Evolutionary conservation across 2,888 invertebrate species (phyloP).

Genomic region (Prosopocoilus inquinatus): DNA sequence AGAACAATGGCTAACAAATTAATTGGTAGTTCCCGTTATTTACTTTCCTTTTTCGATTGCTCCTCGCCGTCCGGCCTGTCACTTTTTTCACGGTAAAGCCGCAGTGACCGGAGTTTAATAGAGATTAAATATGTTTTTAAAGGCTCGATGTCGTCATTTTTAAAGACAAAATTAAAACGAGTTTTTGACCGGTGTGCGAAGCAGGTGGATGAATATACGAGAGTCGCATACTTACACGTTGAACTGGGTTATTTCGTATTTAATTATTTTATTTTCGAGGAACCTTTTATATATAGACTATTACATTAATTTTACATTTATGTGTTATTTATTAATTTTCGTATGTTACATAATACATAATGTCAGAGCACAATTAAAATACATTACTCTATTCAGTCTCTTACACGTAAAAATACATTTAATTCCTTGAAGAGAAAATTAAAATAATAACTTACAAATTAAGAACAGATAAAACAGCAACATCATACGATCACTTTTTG

Average conservation of each 20-base stretch:
- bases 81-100: neutral
- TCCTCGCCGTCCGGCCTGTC: neutral
- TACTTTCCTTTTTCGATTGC: slow-evolving; percentile 1
- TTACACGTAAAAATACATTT: too few relatives aligned
- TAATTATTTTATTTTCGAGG: slow-evolving; percentile 12
- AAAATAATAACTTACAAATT: too few relatives aligned
- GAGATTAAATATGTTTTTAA: slow-evolving; percentile 1
- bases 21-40: neutral
- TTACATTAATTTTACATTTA: too few relatives aligned
- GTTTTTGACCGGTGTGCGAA: neutral
- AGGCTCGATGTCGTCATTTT: neutral
- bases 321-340: too few relatives aligned
- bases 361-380: too few relatives aligned
- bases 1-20: neutral
- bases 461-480: too few relatives aligned
- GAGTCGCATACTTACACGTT: slow-evolving; percentile 1
- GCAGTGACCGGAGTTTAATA: neutral
- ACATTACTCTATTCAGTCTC: too few relatives aligned
- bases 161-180: neutral
- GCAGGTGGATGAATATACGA: slow-evolving; percentile 1
- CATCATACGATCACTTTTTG: too few relatives aligned
- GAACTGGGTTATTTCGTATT: slow-evolving; percentile 2
- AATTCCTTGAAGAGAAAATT: too few relatives aligned
- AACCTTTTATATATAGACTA: slow-evolving; percentile 4
- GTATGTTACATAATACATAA: too few relatives aligned